Base-by-base conservation (phyloP, 2,888 invertebrate genomes). In the Dendrolimus pini region DNA sequence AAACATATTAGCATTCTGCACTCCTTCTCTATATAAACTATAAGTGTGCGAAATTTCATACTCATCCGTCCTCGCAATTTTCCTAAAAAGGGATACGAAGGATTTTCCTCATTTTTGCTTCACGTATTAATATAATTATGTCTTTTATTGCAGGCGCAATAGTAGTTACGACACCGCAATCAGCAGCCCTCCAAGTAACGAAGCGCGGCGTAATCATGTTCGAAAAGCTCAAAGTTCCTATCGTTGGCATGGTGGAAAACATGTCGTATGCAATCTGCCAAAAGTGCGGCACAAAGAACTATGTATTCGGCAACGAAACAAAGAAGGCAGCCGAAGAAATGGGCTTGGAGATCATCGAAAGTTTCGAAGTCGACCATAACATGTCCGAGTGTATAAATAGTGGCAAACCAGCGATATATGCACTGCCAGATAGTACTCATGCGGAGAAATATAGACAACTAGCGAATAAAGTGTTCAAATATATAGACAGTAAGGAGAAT, bases 151-250 rank as follows among this genome's bases (percentile, higher is more conserved):
- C 77, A 94, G 96, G 97, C 14, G 96, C 95, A 7, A 75, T 99
- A n/a, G 88, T 99, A 55, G 97, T 99, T 0, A 97, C 98, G 9
- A 99, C 98, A 0, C 98, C 98, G 0, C 98, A 98, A 80, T 93
- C 93, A 58, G 95, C 97, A 2, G 96, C 98, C 0, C 77, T 98
- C 7, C 94, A 97, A 76, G 97, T 98, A 41, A 96, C 97, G 0
- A 92, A 93, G 69, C 93, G 97, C 68, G 98, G 98, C 10, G 95
- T 96, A 0, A 94, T 94, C 68, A 98, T 99, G 98, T 97, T 97
- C 73, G 92, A 93, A 61, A 97, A 95, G 77, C 90, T 98, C 1
- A 92, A 94, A 62, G 93, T 97, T 8, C 96, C 97, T 0, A 92
- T 98, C 53, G 92, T 96, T 55, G 98, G 98, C n/a, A 79, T 98